Evolutionary conservation across 2,797 vertebrate species (phyloP), one percentile per base, ranked within the genome.

Genomic region (Benthosema pterotum): DNA sequence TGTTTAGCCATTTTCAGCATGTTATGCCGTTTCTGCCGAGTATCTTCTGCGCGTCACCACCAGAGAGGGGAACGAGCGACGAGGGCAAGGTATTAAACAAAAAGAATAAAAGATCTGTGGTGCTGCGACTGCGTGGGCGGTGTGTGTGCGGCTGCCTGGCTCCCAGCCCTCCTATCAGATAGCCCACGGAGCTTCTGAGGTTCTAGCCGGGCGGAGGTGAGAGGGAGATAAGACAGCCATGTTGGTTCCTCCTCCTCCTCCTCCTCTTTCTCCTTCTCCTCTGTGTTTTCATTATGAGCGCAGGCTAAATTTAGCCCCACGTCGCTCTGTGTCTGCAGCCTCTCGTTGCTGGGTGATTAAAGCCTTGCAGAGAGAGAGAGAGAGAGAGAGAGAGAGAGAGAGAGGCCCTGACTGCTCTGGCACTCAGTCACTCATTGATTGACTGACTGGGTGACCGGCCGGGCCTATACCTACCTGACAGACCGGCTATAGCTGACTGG

Each of bases 261-360:
- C n/a, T n/a, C n/a, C n/a, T n/a, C n/a, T n/a, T n/a, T n/a, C n/a
- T n/a, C n/a, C n/a, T n/a, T n/a, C n/a, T n/a, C 52, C 71, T 64
- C 61, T 15, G 38, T 83, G 45, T 46, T 38, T 79, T 82, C 69
- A 82, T 84, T 78, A 64, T 67, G 45, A 83, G 49, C 47, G 45
- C 11, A 13, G 42, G 71, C 67, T 88, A 83, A 80, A 77, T 86
- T 83, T 85, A 84, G 82, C 57, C 5, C n/a, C n/a, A n/a, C 28
- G 7, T 12, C 0, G 8, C 9, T 77, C 22, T 51, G 69, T 75
- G 60, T 83, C 77, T 72, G 79, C 47, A 17, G 76, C 67, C 66
- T 73, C 72, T 79, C 72, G 32, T 38, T 38, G 32, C 70, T 78
- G 77, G 80, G 77, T 82, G 79, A 88, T 87, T 85, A 65, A 74